Base-by-base conservation (phyloP, 2,113 vertebrate genomes). In the Cyprinodon variegatus region DNA sequence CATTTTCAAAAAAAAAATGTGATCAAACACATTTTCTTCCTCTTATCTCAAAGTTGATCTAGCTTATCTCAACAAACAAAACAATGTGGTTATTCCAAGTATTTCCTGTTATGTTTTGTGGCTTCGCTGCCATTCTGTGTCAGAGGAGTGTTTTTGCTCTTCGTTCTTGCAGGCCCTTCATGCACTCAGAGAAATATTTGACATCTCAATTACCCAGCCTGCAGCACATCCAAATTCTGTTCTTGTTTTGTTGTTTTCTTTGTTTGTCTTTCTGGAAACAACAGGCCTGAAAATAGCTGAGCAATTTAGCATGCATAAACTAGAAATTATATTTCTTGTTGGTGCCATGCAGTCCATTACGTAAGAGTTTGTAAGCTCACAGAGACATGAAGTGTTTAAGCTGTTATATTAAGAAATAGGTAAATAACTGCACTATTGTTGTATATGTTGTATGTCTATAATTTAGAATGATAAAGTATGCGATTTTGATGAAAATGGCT, bases 61-160 rank as follows among this genome's bases (percentile, higher is more conserved):
- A 13, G 36, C 57, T 63, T 2, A 3, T 69, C 11, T 41, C 17
- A 38, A 39, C 53, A 46, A 14, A 72, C 53, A n/a, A 66, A 72
- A 45, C 41, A 61, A 61, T 17, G 40, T 37, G 53, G 39, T 61
- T 20, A 63, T 9, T 11, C 48, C 11, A n/a, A 46, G 11, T 61
- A 14, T 45, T 78, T 78, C 63, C 64, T 72, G 69, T 61, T 43
- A 11, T n/a, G n/a, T 43, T 66, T 5, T 41, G 65, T 39, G 64
- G 63, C 53, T 74, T 48, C n/a, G 22, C 38, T 29, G 36, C 11
- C 11, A 3, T 37, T 63, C 14, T 10, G 17, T 8, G 3, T 36
- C 71, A 68, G 40, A 75, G 65, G 46, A n/a, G 36, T 36, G 46
- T 5, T 5, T 10, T 15, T 17, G 50, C n/a, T 53, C 48, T 20